Evolutionary conservation across 2,113 vertebrate genomes (phyloP), one percentile per base, ranked within the genome.

Genomic region (Scomber scombrus): DNA sequence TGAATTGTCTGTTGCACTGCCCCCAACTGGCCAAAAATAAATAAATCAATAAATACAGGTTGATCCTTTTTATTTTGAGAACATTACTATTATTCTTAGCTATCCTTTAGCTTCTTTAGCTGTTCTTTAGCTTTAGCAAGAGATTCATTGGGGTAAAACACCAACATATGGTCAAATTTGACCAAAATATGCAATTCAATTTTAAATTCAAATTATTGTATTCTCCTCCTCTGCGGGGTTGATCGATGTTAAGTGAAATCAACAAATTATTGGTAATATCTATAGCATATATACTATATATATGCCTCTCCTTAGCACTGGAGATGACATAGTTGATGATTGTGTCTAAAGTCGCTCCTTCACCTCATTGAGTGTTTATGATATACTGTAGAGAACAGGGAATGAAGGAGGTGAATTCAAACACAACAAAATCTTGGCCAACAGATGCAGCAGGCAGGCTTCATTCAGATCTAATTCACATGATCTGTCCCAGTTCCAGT

Each of bases 401-500:
- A 67, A 21, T 75, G 26, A 72, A 15, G 40, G 21, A 71, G 50
- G 55, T 1, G 5, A 55, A 60, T 68, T 73, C 29, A 79, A 63
- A 69, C 29, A 11, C 29, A n/a, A 83, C 40, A 75, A 61, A 71
- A 70, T 73, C 21, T 72, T 85, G 56, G 71, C 73, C 58, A 29
- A 71, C 45, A 64, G 19, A 70, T 34, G 40, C 43, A 76, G 43
- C 68, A 75, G 52, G 26, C 31, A 31, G 62, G 54, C 68, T 80
- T 68, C 47, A 58, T 83, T 87, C 63, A 60, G 81, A 85, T 72
- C 69, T 62, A 72, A 78, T 80, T 82, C 72, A 66, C 50, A 61
- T n/a, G n/a, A n/a, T 84, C 85, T 79, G 60, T 75, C 81, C 54
- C 62, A 54, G 16, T 84, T 88, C 78, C 85, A 62, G 66, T 64